Percentiles rank a stretch among this genome's conserved stretches.
Conservation (phyloP, 2,113 vertebrate species). For the Leptocoma aspasia region DNA sequence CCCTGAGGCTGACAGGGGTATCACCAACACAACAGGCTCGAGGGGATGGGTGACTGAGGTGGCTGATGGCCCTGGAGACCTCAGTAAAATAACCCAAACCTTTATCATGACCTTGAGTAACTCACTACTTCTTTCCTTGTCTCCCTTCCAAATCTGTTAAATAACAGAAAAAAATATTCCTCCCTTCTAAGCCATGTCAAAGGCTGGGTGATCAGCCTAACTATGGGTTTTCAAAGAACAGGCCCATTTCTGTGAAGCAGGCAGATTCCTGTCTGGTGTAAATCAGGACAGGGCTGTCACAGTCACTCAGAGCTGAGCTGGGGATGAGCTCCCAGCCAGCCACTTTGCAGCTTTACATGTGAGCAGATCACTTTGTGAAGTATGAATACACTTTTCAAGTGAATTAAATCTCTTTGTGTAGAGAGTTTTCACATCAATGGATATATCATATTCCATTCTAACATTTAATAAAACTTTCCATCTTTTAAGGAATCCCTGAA, state of each 20-base stretch:
- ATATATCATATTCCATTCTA: background rate
- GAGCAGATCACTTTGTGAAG: background rate
- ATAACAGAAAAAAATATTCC: background rate
- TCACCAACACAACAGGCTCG: background rate
- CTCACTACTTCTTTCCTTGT: background rate
- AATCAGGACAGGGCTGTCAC: background rate
- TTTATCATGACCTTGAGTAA: background rate
- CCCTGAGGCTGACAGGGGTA: background rate
- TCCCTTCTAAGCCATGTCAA: background rate
- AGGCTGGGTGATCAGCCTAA: background rate
- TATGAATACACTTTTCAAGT: background rate
- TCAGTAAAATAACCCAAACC: background rate
- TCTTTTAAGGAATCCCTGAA: background rate
- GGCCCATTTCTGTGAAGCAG: background rate
- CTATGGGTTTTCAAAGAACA: background rate
- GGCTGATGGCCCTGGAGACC: background rate
- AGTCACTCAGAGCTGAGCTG: background rate
- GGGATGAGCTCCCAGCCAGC: background rate
- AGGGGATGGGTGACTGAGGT: background rate
- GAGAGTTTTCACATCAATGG: background rate
- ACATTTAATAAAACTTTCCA: background rate
- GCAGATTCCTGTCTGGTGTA: background rate
- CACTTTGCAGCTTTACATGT: background rate
- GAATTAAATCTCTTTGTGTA: background rate
- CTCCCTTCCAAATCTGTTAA: background rate